phyloP scores from a whole-genome alignment of 2,797 vertebrate species.

The Lutjanus argentimaculatus region DNA sequence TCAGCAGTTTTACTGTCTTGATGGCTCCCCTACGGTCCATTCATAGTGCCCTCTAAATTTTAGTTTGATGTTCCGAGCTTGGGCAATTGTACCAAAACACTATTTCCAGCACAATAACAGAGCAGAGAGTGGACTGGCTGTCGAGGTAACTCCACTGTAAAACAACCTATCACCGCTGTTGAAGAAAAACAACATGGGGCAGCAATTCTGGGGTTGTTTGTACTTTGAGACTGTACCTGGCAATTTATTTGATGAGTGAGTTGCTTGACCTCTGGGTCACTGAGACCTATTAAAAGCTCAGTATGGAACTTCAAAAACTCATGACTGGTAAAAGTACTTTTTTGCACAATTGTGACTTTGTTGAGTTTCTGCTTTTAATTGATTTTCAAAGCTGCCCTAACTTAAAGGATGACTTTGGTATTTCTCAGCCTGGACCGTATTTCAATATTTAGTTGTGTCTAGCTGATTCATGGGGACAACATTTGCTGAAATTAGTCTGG shows the following conservation, averaged over 20 bases:
- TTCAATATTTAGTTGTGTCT: too few species aligned
- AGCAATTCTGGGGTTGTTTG: conserved; percentile 54
- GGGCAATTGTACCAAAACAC: conserved; percentile 63
- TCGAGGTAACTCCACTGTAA: conserved; percentile 41
- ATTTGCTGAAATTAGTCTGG: too few species aligned
- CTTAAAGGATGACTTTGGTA: too few species aligned
- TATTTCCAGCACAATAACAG: conserved; percentile 68
- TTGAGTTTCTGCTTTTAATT: background rate
- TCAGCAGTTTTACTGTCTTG: conserved; percentile 55
- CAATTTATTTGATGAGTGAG: conserved; percentile 71
- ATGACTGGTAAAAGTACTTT: background rate
- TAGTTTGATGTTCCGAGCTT: conserved; percentile 59
- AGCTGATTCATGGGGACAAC: too few species aligned
- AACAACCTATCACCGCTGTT: conserved; percentile 34
- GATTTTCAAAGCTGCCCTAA: background rate
- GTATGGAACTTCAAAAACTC: conserved; percentile 28
- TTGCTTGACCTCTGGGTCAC: conserved; percentile 57
- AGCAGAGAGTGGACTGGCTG: conserved; percentile 24
- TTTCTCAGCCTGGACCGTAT: too few species aligned
- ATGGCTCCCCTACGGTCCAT: conserved; percentile 62
- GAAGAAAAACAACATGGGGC: conserved; percentile 33
- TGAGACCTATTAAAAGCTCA: conserved; percentile 51
- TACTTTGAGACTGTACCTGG: conserved; percentile 37
- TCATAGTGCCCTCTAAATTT: conserved; percentile 59
- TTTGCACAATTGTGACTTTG: conserved; percentile 18